Evolutionary conservation across 2,113 vertebrate species (phyloP), one percentile per base, ranked within the genome.

Genomic region (Hystrix brachyura): DNA sequence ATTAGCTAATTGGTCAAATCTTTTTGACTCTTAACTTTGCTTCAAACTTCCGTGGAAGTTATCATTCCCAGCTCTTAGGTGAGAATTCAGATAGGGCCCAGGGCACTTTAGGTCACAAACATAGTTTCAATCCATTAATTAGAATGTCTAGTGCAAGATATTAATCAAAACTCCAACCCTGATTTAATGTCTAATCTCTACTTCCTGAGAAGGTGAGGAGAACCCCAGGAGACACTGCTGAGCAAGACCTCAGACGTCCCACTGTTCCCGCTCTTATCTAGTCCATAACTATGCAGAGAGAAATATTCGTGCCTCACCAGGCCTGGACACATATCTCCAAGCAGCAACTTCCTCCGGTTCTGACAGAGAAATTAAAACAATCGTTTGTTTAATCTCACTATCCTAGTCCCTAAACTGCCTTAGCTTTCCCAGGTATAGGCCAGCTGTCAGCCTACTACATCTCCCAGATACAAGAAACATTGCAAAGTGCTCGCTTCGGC

Each of bases 91-190:
- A 25, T 48, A 87, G 59, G 21, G 5, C 1, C 13, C 69, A 76
- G 11, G 46, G n/a, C 19, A 86, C n/a, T 59, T 84, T 69, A 84
- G 57, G 13, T 89, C 18, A 90, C 5, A 78, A 53, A 65, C 38
- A 85, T 25, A 55, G 3, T 46, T 65, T 79, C 29, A 59, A 86
- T 9, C 46, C 32, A 46, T 88, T 85, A 69, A 65, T 88, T 89
- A 93, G 12, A 60, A 80, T 94, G 64, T 91, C 29, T 46, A 60
- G 15, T 85, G 57, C 53, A 83, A 86, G 27, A 87, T 83, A 53
- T 15, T 60, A 69, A 79, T 92, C 21, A 76, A 94, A 94, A 86
- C 25, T 79, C 14, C 21, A 65, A 94, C 55, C 32, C 19, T 92
- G 17, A 76, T 32, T 83, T 76, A 87, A 81, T 88, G 7, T 81